These are phyloP conservation scores for Caloenas nicobarica DNA, from an alignment of 2,113 vertebrate genomes.

Conservation along the genomic window DNA sequence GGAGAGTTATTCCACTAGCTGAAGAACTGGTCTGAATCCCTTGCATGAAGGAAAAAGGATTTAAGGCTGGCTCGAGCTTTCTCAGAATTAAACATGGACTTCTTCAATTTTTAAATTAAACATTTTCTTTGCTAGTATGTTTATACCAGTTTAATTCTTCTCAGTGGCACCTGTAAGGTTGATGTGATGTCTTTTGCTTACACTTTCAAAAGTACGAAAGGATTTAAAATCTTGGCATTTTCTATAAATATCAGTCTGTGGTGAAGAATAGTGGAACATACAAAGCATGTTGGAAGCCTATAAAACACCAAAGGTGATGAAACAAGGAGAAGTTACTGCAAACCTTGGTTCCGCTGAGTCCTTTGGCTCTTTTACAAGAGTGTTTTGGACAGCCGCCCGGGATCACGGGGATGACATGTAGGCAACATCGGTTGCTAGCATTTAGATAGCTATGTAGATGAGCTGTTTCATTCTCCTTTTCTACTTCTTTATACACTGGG, in stretches of 20 bases:
- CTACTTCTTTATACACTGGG: neutral
- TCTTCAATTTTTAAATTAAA: neutral
- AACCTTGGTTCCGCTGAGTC: neutral
- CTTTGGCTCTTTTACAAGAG: neutral
- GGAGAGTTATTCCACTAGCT: neutral
- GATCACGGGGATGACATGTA: neutral
- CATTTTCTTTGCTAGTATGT: neutral
- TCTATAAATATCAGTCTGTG: neutral
- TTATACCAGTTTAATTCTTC: neutral
- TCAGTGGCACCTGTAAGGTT: neutral
- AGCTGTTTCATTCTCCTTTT: neutral
- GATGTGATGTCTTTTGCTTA: neutral
- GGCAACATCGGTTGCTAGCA: neutral
- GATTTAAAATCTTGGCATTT: neutral
- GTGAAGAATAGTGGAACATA: neutral
- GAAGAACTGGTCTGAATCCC: neutral
- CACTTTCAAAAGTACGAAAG: neutral
- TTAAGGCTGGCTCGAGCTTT: neutral
- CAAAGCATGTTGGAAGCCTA: neutral
- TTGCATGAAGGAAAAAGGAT: neutral
- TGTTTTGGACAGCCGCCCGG: slow-evolving; percentile 13
- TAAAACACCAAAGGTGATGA: neutral
- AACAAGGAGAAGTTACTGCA: neutral
- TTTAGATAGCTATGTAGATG: neutral
- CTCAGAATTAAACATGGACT: neutral